A percentile compares a stretch with the other conserved stretches of the same genome.
Evolutionary conservation across 2,888 invertebrate species (phyloP).

Genomic region (Galeopsomyia nigrocyanea): DNA sequence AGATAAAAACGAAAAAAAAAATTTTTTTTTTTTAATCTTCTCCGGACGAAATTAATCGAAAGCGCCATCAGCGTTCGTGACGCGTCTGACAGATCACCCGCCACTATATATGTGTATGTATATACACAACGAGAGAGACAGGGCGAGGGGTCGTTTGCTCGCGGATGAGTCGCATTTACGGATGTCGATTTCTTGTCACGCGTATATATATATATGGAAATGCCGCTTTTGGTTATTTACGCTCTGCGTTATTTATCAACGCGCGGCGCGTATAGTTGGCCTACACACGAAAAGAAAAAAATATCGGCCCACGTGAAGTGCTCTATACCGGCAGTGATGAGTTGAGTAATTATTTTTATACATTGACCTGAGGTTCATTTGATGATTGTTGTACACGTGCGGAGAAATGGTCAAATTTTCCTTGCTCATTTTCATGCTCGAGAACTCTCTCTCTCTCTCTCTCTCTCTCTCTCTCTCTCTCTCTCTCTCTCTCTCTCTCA

Average conservation of each 20-base stretch:
- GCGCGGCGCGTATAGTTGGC: no score
- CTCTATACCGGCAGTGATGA: no score
- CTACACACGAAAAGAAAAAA: not conserved
- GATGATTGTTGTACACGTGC: no score
- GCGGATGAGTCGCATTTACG: slow-evolving; percentile 17
- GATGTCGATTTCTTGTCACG: slow-evolving; percentile 34
- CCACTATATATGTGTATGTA: no score
- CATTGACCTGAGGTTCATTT: no score
- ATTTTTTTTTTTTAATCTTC: slow-evolving; percentile 35
- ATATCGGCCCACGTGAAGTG: not conserved
- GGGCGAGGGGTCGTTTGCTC: slow-evolving; percentile 17
- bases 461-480: no score
- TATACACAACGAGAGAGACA: not conserved
- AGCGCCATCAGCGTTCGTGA: slow-evolving; percentile 6
- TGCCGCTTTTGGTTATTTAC: slow-evolving; percentile 25
- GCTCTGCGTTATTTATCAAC: slow-evolving; percentile 21
- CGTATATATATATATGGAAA: slow-evolving; percentile 17
- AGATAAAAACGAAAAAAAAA: slow-evolving; percentile 12
- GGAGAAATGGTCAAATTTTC: no score
- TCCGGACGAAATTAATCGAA: slow-evolving; percentile 30
- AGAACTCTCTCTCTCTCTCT: no score
- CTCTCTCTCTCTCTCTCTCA: no score
- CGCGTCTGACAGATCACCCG: no score
- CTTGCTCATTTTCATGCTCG: no score
- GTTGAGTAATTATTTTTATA: no score